Conservation (phyloP, 2,797 vertebrate genomes). For the Cuculus canorus region DNA sequence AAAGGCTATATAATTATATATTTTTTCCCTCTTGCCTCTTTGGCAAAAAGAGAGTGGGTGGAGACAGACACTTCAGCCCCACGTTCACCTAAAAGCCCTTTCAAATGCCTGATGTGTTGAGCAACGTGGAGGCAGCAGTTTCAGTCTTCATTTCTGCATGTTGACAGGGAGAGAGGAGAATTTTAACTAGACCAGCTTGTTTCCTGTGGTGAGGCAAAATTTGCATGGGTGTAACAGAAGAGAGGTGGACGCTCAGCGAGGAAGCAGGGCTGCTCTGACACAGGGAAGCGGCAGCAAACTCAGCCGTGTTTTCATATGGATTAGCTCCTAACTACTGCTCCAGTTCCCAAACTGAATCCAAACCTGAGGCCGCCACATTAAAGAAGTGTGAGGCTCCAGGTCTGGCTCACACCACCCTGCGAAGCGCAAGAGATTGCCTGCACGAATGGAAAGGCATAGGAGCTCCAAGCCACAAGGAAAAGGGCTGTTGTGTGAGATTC, state of each 20-base stretch:
- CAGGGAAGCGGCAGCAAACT: not conserved
- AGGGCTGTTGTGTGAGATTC: not conserved
- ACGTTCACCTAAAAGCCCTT: slow-evolving; percentile 67
- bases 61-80: slow-evolving; percentile 77
- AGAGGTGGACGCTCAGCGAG: not conserved
- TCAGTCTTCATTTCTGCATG: slow-evolving; percentile 56
- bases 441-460: not conserved
- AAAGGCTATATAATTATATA: not conserved
- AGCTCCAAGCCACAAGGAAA: not conserved
- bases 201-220: slow-evolving; percentile 49
- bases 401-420: not conserved
- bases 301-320: not conserved
- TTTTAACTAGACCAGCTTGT: slow-evolving; percentile 62
- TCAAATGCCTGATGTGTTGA: slow-evolving; percentile 54
- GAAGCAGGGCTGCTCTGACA: fast-evolving
- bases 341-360: not conserved
- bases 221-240: slow-evolving; percentile 47
- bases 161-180: slow-evolving; percentile 30
- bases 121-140: slow-evolving; percentile 68
- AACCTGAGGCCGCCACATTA: not conserved
- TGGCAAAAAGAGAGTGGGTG: slow-evolving; percentile 67
- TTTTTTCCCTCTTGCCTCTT: slow-evolving; percentile 18
- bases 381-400: not conserved
- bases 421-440: not conserved
- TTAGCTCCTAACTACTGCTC: not conserved